phyloP scores from a whole-genome alignment of 92 coral and sea anemone species.

The Palythoa heliodiscus region DNA sequence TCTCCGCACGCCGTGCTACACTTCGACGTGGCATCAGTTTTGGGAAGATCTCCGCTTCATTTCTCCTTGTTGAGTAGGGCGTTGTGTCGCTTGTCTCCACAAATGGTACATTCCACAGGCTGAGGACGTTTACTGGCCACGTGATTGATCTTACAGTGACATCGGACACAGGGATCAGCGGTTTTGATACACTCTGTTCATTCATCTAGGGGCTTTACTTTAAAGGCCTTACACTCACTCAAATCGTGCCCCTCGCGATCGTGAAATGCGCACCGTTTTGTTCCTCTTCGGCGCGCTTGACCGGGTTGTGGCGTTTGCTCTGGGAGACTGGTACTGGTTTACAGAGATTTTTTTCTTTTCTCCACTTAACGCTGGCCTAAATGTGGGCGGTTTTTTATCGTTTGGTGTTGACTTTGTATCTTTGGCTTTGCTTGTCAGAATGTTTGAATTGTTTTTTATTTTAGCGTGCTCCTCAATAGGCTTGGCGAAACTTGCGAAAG shows the following conservation, averaged over 20 bases:
- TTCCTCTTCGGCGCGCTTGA: not conserved
- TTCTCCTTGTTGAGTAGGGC: too few species aligned
- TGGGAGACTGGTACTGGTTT: not conserved
- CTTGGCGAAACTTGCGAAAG: constrained; percentile 46
- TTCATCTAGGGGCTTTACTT: constrained; percentile 19
- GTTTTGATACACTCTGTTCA: not conserved
- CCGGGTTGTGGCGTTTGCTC: too few species aligned
- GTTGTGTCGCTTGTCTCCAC: too few species aligned
- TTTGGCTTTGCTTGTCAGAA: constrained; percentile 26
- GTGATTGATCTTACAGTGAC: not conserved
- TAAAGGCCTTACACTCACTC: not conserved
- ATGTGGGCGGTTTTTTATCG: too few species aligned
- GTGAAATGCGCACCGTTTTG: not conserved
- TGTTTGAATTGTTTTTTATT: constrained; percentile 63
- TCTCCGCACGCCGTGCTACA: not conserved
- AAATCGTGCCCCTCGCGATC: constrained; percentile 40
- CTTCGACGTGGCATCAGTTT: not conserved
- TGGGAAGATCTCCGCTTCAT: too few species aligned
- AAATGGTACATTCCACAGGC: too few species aligned
- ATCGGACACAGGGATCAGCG: not conserved
- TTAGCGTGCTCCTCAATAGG: constrained; percentile 52
- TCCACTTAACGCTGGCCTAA: too few species aligned
- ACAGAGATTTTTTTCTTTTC: too few species aligned
- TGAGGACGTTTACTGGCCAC: constrained; percentile 34
- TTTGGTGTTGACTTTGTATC: not conserved